These are phyloP conservation scores for Sebastes matsubarae DNA, from an alignment of 2,797 vertebrate species.

Conservation along the genomic window DNA sequence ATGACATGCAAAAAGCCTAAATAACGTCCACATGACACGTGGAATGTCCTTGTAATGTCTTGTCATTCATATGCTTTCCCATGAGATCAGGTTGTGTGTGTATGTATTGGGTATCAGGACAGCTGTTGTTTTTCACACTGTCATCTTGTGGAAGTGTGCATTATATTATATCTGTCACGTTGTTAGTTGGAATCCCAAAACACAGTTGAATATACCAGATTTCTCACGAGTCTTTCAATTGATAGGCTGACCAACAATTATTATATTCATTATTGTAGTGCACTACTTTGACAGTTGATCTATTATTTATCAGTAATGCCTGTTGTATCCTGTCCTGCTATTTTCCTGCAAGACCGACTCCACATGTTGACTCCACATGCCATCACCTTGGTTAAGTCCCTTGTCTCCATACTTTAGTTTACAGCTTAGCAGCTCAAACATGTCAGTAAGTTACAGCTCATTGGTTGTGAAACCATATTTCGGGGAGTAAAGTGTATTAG, in stretches of 20 bases:
- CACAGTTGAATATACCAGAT: neutral
- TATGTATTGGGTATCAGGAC: neutral
- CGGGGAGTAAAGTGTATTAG: constrained; percentile 29
- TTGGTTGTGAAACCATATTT: constrained; percentile 42
- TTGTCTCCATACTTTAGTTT: neutral
- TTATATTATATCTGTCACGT: neutral
- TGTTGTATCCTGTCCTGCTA: neutral
- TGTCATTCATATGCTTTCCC: neutral
- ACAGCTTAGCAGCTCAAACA: constrained; percentile 26
- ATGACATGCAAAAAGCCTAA: neutral
- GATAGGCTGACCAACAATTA: neutral
- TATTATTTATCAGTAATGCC: constrained; percentile 1
- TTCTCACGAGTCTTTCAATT: neutral
- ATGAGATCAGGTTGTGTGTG: neutral
- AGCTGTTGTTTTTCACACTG: neutral
- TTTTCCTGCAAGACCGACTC: constrained; percentile 6
- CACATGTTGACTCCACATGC: constrained; percentile 1
- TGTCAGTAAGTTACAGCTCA: neutral
- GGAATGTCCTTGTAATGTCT: no score
- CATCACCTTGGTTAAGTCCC: constrained; percentile 4
- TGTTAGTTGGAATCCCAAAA: neutral
- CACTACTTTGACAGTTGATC: neutral
- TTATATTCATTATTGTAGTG: neutral
- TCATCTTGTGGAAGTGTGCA: neutral
- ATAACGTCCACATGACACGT: no score